Evolutionary conservation across 2,797 vertebrate species (phyloP), one percentile per base, ranked within the genome.

Genomic region (Morus bassanus): DNA sequence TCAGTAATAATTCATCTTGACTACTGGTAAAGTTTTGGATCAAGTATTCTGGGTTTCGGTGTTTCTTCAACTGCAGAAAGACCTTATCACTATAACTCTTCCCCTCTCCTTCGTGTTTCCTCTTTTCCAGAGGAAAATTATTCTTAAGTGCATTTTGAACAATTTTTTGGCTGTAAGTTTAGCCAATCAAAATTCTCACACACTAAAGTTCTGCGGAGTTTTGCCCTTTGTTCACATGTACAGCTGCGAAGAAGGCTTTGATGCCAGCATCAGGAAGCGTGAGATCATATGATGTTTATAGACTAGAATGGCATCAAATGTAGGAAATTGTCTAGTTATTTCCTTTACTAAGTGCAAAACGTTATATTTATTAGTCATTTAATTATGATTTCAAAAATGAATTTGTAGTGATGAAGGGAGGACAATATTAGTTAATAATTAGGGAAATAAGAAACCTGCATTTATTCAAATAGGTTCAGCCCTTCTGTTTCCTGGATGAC

Each of bases 381-480:
- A 96, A 97, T 97, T 97, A 96, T 89, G 30, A 97, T 93, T 95
- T 97, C 61, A 97, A 60, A 97, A 97, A 95, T 92, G 5, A 96
- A 93, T 94, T 97, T 96, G 82, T 96, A 93, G 92, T 95, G 83
- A 74, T 87, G 45, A 79, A 95, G 37, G 63, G 63, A 96, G 37
- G 84, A 97, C 48, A 96, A 92, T 93, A 95, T 95, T 96, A 92
- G 28, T 76, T 94, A 97, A 95, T 85, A 97, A 97, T 96, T 88
- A 96, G 89, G 94, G 94, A 97, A 97, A 96, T 92, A 15, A 96
- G 77, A 96, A 97, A 95, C 48, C 33, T 74, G 41, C 65, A 89
- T 95, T 93, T 97, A 95, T 97, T 96, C 80, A 97, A 91, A 89
- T 93, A 96, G 95, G 60, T 65, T 31, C 78, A 91, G 33, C 56